Evolutionary conservation across 2,888 invertebrate species (phyloP), one percentile per base, ranked within the genome.

Genomic region (Horisme vitalbata): DNA sequence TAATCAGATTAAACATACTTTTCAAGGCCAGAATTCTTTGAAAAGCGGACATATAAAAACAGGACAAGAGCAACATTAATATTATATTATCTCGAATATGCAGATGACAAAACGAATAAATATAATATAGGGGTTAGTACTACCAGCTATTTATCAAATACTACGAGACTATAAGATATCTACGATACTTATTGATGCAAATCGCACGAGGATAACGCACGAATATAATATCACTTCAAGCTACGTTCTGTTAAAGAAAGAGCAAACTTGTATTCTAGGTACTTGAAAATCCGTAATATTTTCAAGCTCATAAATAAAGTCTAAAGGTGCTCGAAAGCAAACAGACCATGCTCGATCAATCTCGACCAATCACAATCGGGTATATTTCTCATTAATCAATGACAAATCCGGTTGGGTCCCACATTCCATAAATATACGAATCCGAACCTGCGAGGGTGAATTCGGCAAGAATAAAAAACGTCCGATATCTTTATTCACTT

Each of bases 331-430:
- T 33, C 12, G 12, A 34, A 5, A n/a, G 34, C 23, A 58, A 54
- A 54, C 38, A 46, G 45, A 51, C 38, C 55, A 57, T 52, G 49
- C 54, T 52, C 45, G 55, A 59, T 37, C n/a, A n/a, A n/a, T n/a
- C n/a, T n/a, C n/a, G n/a, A n/a, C n/a, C n/a, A 45, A 49, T 45
- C 46, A 35, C 32, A 41, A 47, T 41, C 33, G 38, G 32, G 33
- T 41, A 31, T 31, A 23, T 31, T 15, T 39, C 38, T n/a, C 10
- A 10, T 3, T 26, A 26, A 23, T n/a, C 55, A 55, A 55, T 70
- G 68, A 74, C 79, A 71, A 65, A 77, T 75, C 78, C 65, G 68
- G 38, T 80, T 71, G 75, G 83, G 82, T 84, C 85, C 83, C 83
- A 74, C 63, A 57, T 73, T 68, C 62, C 61, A 58, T 73, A 72